Evolutionary conservation across 2,113 vertebrate species (phyloP), one percentile per base, ranked within the genome.

Genomic region (Apistogramma diplotaenia): DNA sequence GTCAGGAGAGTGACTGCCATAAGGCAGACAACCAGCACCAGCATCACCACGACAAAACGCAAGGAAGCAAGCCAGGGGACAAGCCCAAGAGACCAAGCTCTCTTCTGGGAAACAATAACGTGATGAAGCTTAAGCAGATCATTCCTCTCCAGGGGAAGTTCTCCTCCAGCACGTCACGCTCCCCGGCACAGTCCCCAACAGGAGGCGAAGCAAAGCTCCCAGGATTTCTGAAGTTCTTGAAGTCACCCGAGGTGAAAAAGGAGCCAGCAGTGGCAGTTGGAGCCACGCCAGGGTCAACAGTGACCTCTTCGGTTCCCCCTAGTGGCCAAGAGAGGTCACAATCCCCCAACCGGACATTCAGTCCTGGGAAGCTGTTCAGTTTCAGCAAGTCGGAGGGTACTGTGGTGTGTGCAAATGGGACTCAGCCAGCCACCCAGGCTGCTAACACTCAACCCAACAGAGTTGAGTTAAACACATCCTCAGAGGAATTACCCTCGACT

Each of bases 111-210:
- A 96, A 96, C 91, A 98, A 97, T 94, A 97, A 98, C 1, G 97
- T 98, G 85, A 94, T 98, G 95, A 97, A 97, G 92, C 94, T 98
- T 10, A 97, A 97, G 92, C 97, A 98, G 93, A 98, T 98, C 89
- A 97, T 98, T 91, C 97, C 97, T 1, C 89, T 98, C 18, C 97
- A 98, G 94, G 95, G 96, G 79, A 97, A 97, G 89, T 97, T 97
- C 82, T 94, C 96, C 81, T 96, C 96, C 0, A 85, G 96, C 0
- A 27, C 92, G 0, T 84, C 95, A 2, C 95, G 96, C 62, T 95
- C 96, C 4, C 95, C 96, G 0, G 94, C 96, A 0, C 95, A 97
- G 87, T 97, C 97, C 0, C 97, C 97, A 12, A 96, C 96, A 0
- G 93, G 95, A 61, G 94, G 95, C 0, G 97, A 98, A 84, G 97